Base-by-base conservation (phyloP, 35 echinoderm and acorn worm species). In the Lytechinus variegatus region DNA sequence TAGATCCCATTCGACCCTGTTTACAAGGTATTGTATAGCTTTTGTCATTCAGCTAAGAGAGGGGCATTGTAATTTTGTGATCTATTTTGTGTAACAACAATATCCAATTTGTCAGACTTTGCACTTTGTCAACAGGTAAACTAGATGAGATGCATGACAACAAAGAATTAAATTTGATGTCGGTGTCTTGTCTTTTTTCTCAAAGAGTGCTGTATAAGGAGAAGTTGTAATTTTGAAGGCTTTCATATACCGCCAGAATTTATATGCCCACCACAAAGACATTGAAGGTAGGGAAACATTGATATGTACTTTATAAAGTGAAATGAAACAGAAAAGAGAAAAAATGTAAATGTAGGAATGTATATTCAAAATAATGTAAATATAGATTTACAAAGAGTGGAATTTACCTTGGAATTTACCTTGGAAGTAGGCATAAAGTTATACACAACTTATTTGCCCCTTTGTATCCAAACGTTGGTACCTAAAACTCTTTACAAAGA, bases 101-200 rank as follows among this genome's bases (percentile, higher is more conserved):
- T 79, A 21, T 79, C 66, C 16, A 79, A 79, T 79, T 79, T 79
- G 66, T 79, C 66, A 79, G 66, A 79, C 66, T 79, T 79, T 79
- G 19, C 19, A 79, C 66, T 79, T n/a, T 8, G 21, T 79, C 66
- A 79, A 79, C 14, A 79, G n/a, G 6, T 79, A 4, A n/a, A 5
- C 6, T 5, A 79, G 66, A 79, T 19, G 16, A 79, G 16, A 79
- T 79, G 3, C 66, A n/a, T 19, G 19, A n/a, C 21, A 79, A 24
- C 6, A 79, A 24, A n/a, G 66, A 16, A n/a, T 79, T 16, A 8
- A 14, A 79, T 6, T 24, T 71, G 19, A 16, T n/a, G 14, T 79
- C 66, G 0, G 21, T n/a, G 66, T 79, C 66, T 24, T n/a, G n/a
- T 79, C n/a, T 14, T 8, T 6, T 24, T 79, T 8, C 7, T 19